Evolutionary conservation across 2,113 vertebrate species (phyloP), one percentile per base, ranked within the genome.

Genomic region (Toxotes jaculatrix): DNA sequence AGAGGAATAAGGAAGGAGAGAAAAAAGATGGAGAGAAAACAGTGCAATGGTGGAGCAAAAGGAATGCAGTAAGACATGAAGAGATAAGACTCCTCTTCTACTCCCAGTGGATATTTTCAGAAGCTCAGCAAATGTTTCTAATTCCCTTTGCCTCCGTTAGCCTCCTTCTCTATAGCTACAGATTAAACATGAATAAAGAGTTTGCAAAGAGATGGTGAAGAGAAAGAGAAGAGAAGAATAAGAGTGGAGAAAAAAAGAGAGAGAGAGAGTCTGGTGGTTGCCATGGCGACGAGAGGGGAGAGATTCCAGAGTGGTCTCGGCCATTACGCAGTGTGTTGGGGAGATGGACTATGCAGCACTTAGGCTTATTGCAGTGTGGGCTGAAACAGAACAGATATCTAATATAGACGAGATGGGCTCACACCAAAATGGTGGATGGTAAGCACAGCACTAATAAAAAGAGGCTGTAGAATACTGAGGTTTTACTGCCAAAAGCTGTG

Each of bases 311-410:
- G 85, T 74, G 81, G 86, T 90, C 84, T 91, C 85, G 16, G 86
- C 88, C 91, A 93, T 93, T 91, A 92, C 77, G 49, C 79, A 86
- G 82, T 53, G 80, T 90, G 87, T 82, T 83, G 75, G 79, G 83
- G 81, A 87, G 90, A 87, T 82, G 89, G 88, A 90, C 85, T 80
- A 79, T 78, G 83, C 80, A 89, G 88, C 87, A 91, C 87, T 93
- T 93, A 88, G 71, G 83, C 90, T 88, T 92, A 92, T 93, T 92
- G 92, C 89, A 91, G 84, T 88, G 88, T 90, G 79, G 85, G 86
- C 84, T 87, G 79, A 82, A 90, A 82, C 80, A 65, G 87, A 85
- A 72, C 68, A 87, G 86, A 90, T 89, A 87, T 91, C 82, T 89
- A 89, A 87, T 91, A 88, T 75, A 85, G 77, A 83, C 62, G 42